Evolutionary conservation across 2,888 invertebrate genomes (phyloP).

Genomic region (Brachylomia viminalis): DNA sequence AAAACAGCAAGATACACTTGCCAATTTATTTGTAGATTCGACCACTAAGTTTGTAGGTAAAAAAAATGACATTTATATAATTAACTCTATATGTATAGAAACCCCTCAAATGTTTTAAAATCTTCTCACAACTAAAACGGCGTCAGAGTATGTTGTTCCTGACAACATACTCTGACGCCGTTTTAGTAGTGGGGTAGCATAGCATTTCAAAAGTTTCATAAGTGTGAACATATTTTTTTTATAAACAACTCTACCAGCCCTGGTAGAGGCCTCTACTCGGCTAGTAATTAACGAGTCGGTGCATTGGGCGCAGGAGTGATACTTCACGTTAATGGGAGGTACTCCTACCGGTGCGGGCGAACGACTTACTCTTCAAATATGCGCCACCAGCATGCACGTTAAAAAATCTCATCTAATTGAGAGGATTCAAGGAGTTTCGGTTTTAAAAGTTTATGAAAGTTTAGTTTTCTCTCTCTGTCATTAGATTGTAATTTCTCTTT

Average conservation of each 20-base stretch:
- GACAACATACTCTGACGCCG: no score
- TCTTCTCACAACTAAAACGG: background rate
- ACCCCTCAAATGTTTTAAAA: background rate
- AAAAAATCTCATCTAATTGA: conserved; percentile 36
- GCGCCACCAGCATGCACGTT: conserved; percentile 7
- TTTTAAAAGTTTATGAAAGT: background rate
- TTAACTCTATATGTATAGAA: no score
- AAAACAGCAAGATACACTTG: no score
- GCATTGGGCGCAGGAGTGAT: conserved; percentile 43
- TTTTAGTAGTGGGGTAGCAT: no score
- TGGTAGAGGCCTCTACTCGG: conserved; percentile 25
- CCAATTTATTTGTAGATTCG: no score
- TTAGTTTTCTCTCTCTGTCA: background rate
- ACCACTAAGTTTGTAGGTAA: no score
- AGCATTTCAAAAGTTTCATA: background rate
- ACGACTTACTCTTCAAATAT: conserved; percentile 14
- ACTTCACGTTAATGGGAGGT: conserved; percentile 52
- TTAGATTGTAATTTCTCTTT: background rate
- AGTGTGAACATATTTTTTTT: background rate
- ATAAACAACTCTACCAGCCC: conserved; percentile 40
- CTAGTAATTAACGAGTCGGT: conserved; percentile 61
- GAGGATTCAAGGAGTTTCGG: background rate
- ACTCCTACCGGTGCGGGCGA: background rate
- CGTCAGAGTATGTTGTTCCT: background rate
- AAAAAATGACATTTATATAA: no score